These are phyloP conservation scores for Sarcophaga bullata DNA, from an alignment of 1,140 invertebrate genomes.

Conservation along the genomic window DNA sequence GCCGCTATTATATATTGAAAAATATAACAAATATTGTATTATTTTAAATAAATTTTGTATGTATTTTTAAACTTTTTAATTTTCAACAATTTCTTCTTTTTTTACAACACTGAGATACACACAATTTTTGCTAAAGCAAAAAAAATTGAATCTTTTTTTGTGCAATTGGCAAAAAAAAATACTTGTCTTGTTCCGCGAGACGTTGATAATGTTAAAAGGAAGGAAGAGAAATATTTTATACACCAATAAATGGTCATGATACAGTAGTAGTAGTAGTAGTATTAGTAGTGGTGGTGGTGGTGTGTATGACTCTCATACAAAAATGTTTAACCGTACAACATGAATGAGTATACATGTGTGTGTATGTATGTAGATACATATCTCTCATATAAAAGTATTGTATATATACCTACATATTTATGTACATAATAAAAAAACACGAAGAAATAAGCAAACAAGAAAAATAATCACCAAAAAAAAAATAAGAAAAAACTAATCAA, in stretches of 20 bases:
- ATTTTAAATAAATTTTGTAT: no score
- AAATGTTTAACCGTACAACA: not conserved
- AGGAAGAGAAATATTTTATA: slow-evolving; percentile 46
- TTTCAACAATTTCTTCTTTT: not conserved
- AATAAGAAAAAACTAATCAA: slow-evolving; percentile 10
- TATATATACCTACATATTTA: not conserved
- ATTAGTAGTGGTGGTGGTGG: slow-evolving; percentile 5
- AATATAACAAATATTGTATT: no score
- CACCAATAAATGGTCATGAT: slow-evolving; percentile 39
- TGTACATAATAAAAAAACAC: no score
- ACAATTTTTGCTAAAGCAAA: slow-evolving; percentile 6
- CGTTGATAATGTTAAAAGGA: slow-evolving; percentile 45
- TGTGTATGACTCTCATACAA: slow-evolving; percentile 37
- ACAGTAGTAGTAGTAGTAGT: not conserved
- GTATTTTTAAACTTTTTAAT: not conserved
- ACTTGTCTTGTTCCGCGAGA: slow-evolving; percentile 41
- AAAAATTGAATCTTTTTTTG: not conserved
- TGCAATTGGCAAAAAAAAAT: slow-evolving; percentile 34
- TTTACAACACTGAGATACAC: not conserved
- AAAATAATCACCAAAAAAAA: not conserved
- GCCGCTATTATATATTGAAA: no score
- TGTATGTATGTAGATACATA: not conserved
- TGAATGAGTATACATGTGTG: not conserved
- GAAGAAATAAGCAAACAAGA: not conserved
- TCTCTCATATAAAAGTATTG: slow-evolving; percentile 9